phyloP scores from a whole-genome alignment of 1,140 invertebrate genomes.

The Drosophila sturtevanti region DNA sequence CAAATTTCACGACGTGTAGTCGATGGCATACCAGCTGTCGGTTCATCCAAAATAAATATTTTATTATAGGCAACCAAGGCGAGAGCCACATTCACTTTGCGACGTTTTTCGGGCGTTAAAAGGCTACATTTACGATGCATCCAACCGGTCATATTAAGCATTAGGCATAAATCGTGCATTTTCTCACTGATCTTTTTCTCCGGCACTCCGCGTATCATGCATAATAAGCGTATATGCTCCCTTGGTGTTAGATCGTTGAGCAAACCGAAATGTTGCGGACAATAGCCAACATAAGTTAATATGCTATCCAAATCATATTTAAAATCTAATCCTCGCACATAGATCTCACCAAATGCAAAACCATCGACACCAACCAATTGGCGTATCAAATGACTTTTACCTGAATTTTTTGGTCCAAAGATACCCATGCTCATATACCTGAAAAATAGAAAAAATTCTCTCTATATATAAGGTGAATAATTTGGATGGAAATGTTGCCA shows the following conservation, averaged over 20 bases:
- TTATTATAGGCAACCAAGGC: constrained; percentile 64
- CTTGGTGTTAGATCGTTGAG: constrained; percentile 50
- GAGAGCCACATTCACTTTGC: constrained; percentile 67
- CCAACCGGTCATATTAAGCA: constrained; percentile 67
- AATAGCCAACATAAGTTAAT: constrained; percentile 59
- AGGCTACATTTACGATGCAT: constrained; percentile 57
- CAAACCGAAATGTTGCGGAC: constrained; percentile 59
- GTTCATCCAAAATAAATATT: constrained; percentile 67
- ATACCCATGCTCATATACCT: constrained; percentile 74
- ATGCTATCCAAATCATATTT: constrained; percentile 65
- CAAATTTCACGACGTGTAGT: constrained; percentile 67
- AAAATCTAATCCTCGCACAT: constrained; percentile 61
- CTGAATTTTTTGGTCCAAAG: constrained; percentile 55
- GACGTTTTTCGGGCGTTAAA: constrained; percentile 53
- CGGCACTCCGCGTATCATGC: constrained; percentile 68
- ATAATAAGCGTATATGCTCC: constrained; percentile 64
- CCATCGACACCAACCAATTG: constrained; percentile 67
- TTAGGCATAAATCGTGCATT: constrained; percentile 61
- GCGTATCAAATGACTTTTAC: constrained; percentile 62
- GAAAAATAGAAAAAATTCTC: neutral
- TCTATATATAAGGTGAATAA: too few species aligned
- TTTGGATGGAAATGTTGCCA: too few species aligned
- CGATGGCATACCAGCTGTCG: constrained; percentile 61
- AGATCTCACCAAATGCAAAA: constrained; percentile 75
- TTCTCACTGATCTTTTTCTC: constrained; percentile 55